A percentile compares a stretch with the other conserved stretches of the same genome.
Conservation (phyloP, 1,140 invertebrate genomes). For the Leucophenga varia region DNA sequence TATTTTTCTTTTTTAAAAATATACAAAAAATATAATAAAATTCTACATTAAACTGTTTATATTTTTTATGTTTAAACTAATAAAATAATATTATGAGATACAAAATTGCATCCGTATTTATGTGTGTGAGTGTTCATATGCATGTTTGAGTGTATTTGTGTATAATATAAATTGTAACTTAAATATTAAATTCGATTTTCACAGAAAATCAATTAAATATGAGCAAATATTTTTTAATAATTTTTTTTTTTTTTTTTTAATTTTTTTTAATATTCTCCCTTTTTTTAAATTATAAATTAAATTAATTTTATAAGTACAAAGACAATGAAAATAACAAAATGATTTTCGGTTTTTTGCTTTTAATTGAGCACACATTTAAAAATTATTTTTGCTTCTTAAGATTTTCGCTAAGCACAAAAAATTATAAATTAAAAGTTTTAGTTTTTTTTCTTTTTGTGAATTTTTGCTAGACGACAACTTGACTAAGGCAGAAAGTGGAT, state of each 20-base stretch:
- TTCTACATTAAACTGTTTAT: slow-evolving; percentile 46
- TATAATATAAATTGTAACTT: slow-evolving; percentile 44
- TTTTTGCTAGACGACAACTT: slow-evolving; percentile 19
- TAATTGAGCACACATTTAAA: slow-evolving; percentile 3
- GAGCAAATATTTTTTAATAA: slow-evolving; percentile 48
- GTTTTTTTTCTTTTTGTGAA: slow-evolving; percentile 26
- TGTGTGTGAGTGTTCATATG: slow-evolving; percentile 29
- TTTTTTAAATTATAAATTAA: slow-evolving; percentile 7
- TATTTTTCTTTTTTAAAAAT: slow-evolving; percentile 8
- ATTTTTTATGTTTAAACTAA: slow-evolving; percentile 36
- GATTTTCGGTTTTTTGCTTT: background rate
- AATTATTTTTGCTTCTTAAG: background rate
- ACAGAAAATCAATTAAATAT: slow-evolving; percentile 50
- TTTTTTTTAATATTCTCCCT: slow-evolving; percentile 12
- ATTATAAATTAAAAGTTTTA: background rate
- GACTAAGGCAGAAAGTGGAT: no score
- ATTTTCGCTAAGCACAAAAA: background rate
- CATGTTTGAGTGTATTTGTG: slow-evolving; percentile 34
- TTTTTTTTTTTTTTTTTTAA: slow-evolving; percentile 14
- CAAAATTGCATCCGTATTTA: no score
- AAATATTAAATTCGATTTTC: slow-evolving; percentile 44
- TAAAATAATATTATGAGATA: no score
- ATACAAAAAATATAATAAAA: slow-evolving; percentile 36
- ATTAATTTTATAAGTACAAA: slow-evolving; percentile 1
- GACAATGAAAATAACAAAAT: background rate